Base-by-base conservation (phyloP, 2,888 invertebrate species). In the Campopleginae sp. region DNA sequence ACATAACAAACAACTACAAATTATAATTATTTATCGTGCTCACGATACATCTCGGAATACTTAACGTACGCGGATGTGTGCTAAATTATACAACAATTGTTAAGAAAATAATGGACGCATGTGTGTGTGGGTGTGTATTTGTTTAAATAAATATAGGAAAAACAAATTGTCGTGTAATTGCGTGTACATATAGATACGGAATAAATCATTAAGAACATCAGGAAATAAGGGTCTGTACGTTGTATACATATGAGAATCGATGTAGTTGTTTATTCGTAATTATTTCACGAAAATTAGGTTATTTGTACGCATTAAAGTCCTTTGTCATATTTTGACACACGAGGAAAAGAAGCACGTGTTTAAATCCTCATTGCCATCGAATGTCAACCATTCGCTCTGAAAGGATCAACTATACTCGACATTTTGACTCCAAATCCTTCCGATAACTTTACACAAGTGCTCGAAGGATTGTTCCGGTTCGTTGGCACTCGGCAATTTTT, bases 251-350 rank as follows among this genome's bases (percentile, higher is more conserved):
- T 84, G 85, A 85, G 51, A 76, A 79, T 74, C 68, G 74, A 58
- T 86, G 74, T 83, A 80, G 74, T 46, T 46, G 72, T 68, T 71
- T 63, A 71, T 72, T 84, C 74, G 61, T 78, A 74, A 88, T 81
- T 80, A 85, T 87, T 86, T 86, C 80, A 88, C 85, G 85, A 65
- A 83, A 84, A 70, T 80, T 82, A 88, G 86, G 83, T 88, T 82
- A 68, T 17, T 10, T 54, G 8, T 72, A 38, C 48, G 72, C 80
- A 70, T 86, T 72, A 87, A 76, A 84, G 84, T 85, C 88, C 85
- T 71, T 87, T 89, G 89, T 91, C 89, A 89, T 90, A 91, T 91
- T 92, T 92, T 91, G 90, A 90, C 89, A 92, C 90, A 88, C 90
- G 82, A 87, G 86, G 65, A 46, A 78, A 77, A 54, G 51, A 88